Percentiles rank a stretch among this genome's conserved stretches.
phyloP scores from a whole-genome alignment of 2,113 vertebrate species.

The Hippoglossus stenolepis region DNA sequence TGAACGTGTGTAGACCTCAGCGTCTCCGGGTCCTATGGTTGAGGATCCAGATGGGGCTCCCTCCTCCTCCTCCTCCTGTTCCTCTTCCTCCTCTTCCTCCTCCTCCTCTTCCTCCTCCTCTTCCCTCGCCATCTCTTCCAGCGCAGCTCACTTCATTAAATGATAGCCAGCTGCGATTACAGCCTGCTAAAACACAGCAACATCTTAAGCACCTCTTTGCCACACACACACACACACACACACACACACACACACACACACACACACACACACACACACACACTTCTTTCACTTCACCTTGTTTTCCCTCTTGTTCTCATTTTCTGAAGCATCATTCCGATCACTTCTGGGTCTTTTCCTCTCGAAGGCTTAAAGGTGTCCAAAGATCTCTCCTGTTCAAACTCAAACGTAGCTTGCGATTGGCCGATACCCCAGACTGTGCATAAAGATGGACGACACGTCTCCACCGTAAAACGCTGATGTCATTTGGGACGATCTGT shows the following conservation, averaged over 20 bases:
- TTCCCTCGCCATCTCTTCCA: background rate
- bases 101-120: background rate
- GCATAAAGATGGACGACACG: too few species aligned
- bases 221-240: background rate
- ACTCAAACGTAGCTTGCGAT: background rate
- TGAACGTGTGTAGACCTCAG: slow-evolving; percentile 21
- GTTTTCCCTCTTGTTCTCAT: background rate
- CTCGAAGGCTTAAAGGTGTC: background rate
- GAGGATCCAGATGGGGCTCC: slow-evolving; percentile 53
- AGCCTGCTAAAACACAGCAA: slow-evolving; percentile 40
- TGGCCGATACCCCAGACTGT: background rate
- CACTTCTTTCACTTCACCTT: background rate
- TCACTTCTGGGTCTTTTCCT: background rate
- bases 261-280: too few species aligned
- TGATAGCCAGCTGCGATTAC: slow-evolving; percentile 49
- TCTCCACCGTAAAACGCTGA: too few species aligned
- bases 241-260: too few species aligned
- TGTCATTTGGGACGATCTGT: too few species aligned
- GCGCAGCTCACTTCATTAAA: slow-evolving; percentile 49
- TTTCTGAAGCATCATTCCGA: background rate
- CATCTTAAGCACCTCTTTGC: slow-evolving; percentile 17
- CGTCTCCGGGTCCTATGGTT: slow-evolving; percentile 47
- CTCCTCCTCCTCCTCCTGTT: slow-evolving; percentile 11
- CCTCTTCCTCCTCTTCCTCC: background rate
- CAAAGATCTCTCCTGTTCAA: background rate